Evolutionary conservation across 2,797 vertebrate species (phyloP), one percentile per base, ranked within the genome.

Genomic region (Antrozous pallidus): DNA sequence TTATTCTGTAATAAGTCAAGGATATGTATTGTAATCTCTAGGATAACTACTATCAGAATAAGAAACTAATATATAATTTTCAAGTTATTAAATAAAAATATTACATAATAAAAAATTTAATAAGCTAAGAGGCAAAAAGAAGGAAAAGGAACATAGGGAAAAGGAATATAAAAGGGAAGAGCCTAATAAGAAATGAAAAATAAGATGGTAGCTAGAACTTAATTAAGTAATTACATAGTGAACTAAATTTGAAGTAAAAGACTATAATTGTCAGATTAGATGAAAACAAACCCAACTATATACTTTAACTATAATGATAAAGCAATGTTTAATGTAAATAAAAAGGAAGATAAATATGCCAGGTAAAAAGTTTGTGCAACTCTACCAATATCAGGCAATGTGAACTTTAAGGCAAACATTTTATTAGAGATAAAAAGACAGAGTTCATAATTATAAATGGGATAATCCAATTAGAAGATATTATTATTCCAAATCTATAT

Each of bases 221-320:
- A 84, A 36, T 49, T 49, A 1, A 40, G 56, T 14, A 28, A 65
- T 63, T 87, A 84, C 2, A 54, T 0, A 89, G 75, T 36, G 26
- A 86, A 89, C 28, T 58, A 93, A 82, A 88, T 47, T 40, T 56
- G n/a, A 95, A 90, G 67, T 79, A 79, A 74, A 88, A 82, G 56
- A 70, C 49, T 70, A 58, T 38, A 45, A 58, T 73, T 94, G 20
- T 92, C 67, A 84, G 51, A 77, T 1, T 51, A 38, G 47, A 56
- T 91, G 10, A 40, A 78, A 92, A 84, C 77, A 77, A 65, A 63
- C 20, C 12, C 40, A 61, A 47, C 22, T 61, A 2, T 58, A 79
- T n/a, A 40, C 12, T 69, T 86, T 88, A 77, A 91, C 71, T 65
- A 12, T 83, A 74, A 82, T 74, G 47, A 54, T 16, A 51, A 74